Evolutionary conservation across 1,140 invertebrate species (phyloP).

Genomic region (Yoshiicerus persimilis): DNA sequence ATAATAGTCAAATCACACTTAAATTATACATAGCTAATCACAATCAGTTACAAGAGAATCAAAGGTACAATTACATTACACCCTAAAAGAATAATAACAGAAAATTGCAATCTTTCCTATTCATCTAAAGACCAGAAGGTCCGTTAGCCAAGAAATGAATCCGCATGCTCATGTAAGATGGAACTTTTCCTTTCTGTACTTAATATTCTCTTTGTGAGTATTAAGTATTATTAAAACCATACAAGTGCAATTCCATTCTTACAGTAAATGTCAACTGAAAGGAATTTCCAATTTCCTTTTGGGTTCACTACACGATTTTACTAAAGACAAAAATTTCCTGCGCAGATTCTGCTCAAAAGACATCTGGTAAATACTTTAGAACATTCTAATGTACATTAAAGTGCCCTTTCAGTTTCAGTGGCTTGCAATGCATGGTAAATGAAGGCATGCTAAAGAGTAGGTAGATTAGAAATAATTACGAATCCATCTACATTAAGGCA

Average conservation of each 20-base stretch:
- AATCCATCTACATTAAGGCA: background rate
- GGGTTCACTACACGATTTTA: background rate
- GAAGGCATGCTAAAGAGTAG: too few species aligned
- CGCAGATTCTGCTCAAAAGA: too few species aligned
- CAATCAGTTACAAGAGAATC: background rate
- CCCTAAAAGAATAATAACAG: background rate
- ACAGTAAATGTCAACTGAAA: background rate
- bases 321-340: background rate
- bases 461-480: background rate
- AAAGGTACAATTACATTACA: background rate
- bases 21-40: too few species aligned
- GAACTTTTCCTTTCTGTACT: background rate
- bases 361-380: background rate
- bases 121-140: background rate
- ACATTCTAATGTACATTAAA: background rate
- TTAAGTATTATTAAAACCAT: background rate
- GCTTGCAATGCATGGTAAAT: too few species aligned
- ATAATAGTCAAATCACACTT: background rate
- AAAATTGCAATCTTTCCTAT: background rate
- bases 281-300: background rate
- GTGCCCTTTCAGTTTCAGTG: background rate
- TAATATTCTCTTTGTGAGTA: too few species aligned
- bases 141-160: background rate
- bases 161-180: background rate
- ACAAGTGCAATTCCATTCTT: background rate